Percentiles rank a stretch among this genome's conserved stretches.
These are phyloP conservation scores for Cetonia aurata DNA, from an alignment of 2,888 invertebrate genomes.

Conservation along the genomic window DNA sequence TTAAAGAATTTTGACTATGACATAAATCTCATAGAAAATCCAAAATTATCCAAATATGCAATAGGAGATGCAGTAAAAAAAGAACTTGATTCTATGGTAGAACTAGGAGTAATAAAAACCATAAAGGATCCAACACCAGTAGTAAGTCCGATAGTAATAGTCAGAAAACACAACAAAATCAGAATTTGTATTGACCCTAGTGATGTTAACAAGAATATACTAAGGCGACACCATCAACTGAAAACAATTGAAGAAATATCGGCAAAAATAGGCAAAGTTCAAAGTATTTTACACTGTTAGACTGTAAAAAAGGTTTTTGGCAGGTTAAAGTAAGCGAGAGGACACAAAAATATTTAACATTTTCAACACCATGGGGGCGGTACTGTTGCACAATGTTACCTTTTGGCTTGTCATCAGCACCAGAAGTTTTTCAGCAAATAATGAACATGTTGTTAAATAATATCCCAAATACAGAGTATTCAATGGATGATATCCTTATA, in stretches of 20 bases:
- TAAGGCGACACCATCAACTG: conserved; percentile 21
- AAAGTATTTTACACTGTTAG: conserved; percentile 31
- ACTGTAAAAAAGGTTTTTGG: conserved; percentile 51
- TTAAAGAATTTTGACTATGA: conserved; percentile 34
- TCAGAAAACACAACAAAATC: conserved; percentile 46
- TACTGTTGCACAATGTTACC: conserved; percentile 51
- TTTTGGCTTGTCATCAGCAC: conserved; percentile 53
- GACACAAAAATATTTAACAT: conserved; percentile 46
- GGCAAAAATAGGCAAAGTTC: neutral
- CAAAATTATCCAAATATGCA: conserved; percentile 44
- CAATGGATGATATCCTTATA: too few relatives aligned
- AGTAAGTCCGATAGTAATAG: conserved; percentile 48
- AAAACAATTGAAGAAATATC: too few relatives aligned
- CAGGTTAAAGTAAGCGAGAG: conserved; percentile 50
- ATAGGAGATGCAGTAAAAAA: conserved; percentile 46
- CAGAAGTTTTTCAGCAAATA: conserved; percentile 47
- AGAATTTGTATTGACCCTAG: conserved; percentile 45
- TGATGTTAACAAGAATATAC: conserved; percentile 43
- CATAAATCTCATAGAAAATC: conserved; percentile 43
- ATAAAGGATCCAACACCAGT: conserved; percentile 47
- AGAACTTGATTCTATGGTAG: conserved; percentile 47
- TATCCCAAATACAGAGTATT: too few relatives aligned
- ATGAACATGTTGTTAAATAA: conserved; percentile 49
- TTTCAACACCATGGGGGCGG: conserved; percentile 46
- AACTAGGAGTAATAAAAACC: conserved; percentile 44